Conservation (phyloP, 2,888 invertebrate species). For the Dendrolimus pini region DNA sequence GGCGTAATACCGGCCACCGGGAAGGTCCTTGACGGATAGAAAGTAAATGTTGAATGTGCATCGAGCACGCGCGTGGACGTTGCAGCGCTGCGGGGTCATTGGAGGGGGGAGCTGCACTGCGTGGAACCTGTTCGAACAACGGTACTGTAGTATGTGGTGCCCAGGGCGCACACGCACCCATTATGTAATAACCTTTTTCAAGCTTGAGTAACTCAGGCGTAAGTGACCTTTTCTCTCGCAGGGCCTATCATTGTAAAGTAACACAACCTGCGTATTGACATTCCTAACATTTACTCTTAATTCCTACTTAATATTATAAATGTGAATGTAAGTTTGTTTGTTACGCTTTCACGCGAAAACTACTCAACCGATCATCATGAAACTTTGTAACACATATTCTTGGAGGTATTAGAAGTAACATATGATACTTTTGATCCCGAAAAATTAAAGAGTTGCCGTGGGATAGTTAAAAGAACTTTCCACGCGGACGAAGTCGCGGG, state of each 20-base stretch:
- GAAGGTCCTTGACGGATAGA: slow-evolving; percentile 70
- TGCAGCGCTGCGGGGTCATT: slow-evolving; percentile 17
- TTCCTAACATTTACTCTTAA: neutral
- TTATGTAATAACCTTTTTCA: slow-evolving; percentile 71
- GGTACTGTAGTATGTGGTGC: slow-evolving; percentile 55
- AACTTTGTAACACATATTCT: too few species aligned
- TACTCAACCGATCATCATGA: too few species aligned
- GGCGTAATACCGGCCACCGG: slow-evolving; percentile 28
- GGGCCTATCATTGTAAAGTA: slow-evolving; percentile 5
- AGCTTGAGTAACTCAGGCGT: slow-evolving; percentile 40
- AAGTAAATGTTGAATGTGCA: slow-evolving; percentile 65
- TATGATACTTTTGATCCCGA: too few species aligned
- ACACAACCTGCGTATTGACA: neutral
- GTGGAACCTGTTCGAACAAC: slow-evolving; percentile 69
- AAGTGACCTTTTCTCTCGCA: slow-evolving; percentile 20
- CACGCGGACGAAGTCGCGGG: too few species aligned
- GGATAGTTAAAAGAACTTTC: too few species aligned
- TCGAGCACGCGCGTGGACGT: slow-evolving; percentile 35
- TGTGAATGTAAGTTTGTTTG: too few species aligned
- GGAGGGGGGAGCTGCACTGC: slow-evolving; percentile 27
- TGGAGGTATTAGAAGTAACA: too few species aligned
- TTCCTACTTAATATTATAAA: too few species aligned
- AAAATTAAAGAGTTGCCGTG: too few species aligned
- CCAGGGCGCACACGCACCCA: slow-evolving; percentile 60
- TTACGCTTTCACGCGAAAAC: too few species aligned